A percentile compares a stretch with the other conserved stretches of the same genome.
These are phyloP conservation scores for Simalia tracyae DNA, from an alignment of 2,797 vertebrate species.

Conservation along the genomic window DNA sequence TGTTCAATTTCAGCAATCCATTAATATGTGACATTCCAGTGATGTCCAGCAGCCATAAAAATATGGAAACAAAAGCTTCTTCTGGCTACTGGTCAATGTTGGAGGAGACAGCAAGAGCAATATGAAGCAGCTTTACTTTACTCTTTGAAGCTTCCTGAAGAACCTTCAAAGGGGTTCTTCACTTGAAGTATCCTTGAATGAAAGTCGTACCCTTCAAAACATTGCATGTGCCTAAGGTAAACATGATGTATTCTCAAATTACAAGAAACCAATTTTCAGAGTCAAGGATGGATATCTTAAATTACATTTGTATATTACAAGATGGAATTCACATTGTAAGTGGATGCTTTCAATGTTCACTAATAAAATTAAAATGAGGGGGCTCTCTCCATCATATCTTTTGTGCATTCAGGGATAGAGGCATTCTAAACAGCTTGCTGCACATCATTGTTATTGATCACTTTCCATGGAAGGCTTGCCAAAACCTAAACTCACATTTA, in stretches of 20 bases:
- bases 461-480: background rate
- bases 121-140: background rate
- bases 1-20: background rate
- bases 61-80: background rate
- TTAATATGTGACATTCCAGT: background rate
- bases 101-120: background rate
- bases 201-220: background rate
- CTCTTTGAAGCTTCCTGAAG: background rate
- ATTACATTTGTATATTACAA: background rate
- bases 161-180: background rate
- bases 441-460: background rate
- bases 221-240: background rate
- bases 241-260: background rate
- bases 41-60: background rate
- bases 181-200: background rate
- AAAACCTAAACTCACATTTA: background rate
- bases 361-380: background rate
- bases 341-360: background rate
- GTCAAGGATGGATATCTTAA: background rate
- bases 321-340: background rate
- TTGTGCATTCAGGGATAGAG: background rate
- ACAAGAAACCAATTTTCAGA: background rate
- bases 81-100: background rate
- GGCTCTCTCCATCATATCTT: background rate
- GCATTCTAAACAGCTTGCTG: background rate